Conservation (phyloP, 2,888 invertebrate species). For the Dendrolimus houi region DNA sequence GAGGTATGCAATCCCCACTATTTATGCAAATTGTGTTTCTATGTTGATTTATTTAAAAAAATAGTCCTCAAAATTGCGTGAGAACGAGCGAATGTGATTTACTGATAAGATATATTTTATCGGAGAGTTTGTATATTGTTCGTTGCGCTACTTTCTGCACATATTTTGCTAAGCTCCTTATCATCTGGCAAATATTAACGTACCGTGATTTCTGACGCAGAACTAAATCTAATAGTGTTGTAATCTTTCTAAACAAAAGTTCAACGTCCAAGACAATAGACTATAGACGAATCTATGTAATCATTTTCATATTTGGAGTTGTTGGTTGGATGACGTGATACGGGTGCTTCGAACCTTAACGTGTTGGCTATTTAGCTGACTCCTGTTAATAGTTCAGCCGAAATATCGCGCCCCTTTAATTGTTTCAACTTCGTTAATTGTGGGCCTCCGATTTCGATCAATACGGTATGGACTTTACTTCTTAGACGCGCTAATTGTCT, state of each 20-base stretch:
- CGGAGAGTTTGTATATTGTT: slow-evolving; percentile 27
- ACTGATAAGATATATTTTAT: slow-evolving; percentile 49
- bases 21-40: not conserved
- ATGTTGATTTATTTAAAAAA: not conserved
- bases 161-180: slow-evolving; percentile 40
- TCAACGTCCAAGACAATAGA: slow-evolving; percentile 6
- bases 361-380: slow-evolving; percentile 44
- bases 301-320: slow-evolving; percentile 1
- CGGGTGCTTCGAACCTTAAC: slow-evolving; percentile 2
- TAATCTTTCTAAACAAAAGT: slow-evolving; percentile 10
- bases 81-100: slow-evolving; percentile 26
- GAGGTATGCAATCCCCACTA: too few species aligned
- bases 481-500: slow-evolving; percentile 30
- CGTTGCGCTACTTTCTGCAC: slow-evolving; percentile 44
- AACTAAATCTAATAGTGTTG: slow-evolving; percentile 2
- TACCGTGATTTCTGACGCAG: slow-evolving; percentile 45
- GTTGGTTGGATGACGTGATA: not conserved
- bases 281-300: not conserved
- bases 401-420: slow-evolving; percentile 48
- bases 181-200: slow-evolving; percentile 55
- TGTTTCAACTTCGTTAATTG: slow-evolving; percentile 60
- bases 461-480: slow-evolving; percentile 18
- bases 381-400: slow-evolving; percentile 41
- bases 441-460: slow-evolving; percentile 23
- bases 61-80: slow-evolving; percentile 9